phyloP scores from a whole-genome alignment of 92 coral and sea anemone genomes.

The Parazoanthus swiftii region DNA sequence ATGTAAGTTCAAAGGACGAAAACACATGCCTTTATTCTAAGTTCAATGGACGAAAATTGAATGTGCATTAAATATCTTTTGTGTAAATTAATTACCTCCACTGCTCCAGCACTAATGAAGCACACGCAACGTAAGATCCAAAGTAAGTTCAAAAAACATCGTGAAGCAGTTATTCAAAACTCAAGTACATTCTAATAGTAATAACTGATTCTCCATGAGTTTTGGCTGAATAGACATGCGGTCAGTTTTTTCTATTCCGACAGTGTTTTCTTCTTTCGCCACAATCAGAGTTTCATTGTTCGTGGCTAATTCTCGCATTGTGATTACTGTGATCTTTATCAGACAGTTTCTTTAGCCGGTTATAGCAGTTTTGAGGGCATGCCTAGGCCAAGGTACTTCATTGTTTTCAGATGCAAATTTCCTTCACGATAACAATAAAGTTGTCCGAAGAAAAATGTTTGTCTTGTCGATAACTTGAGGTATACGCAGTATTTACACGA shows the following conservation, averaged over 20 bases:
- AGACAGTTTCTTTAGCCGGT: neutral
- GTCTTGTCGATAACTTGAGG: conserved; percentile 29
- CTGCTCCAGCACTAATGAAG: neutral
- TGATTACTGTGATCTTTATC: neutral
- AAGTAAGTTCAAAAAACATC: neutral
- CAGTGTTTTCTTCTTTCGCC: neutral
- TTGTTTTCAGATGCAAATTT: conserved; percentile 37
- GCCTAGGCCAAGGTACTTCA: neutral
- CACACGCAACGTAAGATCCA: neutral
- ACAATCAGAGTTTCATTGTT: conserved; percentile 22
- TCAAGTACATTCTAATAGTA: neutral
- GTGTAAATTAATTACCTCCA: conserved; percentile 1
- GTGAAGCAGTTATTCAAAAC: neutral
- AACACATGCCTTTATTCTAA: neutral
- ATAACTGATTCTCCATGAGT: neutral
- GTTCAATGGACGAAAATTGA: neutral
- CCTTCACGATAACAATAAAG: neutral
- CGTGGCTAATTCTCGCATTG: conserved; percentile 14
- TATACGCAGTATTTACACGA: conserved; percentile 21
- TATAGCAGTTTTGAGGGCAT: conserved; percentile 9
- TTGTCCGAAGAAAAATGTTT: conserved; percentile 27
- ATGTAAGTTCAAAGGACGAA: neutral
- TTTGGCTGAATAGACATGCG: neutral
- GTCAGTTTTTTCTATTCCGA: neutral
- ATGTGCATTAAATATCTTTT: neutral